These are phyloP conservation scores for Eulemur albifrons DNA, from an alignment of 2,797 vertebrate species.

Conservation along the genomic window DNA sequence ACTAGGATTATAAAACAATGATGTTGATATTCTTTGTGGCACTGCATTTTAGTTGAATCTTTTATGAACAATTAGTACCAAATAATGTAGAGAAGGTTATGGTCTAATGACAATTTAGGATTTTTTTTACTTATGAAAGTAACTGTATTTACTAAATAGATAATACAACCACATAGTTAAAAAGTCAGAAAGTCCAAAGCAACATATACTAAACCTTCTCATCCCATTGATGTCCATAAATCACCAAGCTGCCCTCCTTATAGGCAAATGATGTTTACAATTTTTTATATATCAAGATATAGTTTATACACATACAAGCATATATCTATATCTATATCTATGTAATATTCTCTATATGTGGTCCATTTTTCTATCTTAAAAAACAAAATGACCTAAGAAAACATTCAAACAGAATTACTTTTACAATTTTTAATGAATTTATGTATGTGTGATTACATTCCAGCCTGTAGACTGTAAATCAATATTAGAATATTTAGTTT, in stretches of 20 bases:
- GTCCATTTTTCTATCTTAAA: constrained; percentile 26
- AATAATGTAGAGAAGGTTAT: neutral
- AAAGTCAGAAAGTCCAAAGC: neutral
- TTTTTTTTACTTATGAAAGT: neutral
- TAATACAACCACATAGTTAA: neutral
- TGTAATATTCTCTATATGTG: neutral
- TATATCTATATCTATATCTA: neutral
- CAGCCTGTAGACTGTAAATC: neutral
- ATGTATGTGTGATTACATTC: neutral
- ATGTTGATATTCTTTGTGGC: neutral
- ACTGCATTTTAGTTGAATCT: neutral
- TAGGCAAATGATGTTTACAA: neutral
- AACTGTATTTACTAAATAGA: neutral
- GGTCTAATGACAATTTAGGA: neutral
- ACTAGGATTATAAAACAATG: neutral
- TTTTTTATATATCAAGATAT: neutral
- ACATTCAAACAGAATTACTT: neutral
- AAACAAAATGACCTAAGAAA: neutral
- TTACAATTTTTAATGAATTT: neutral
- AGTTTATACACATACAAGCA: neutral
- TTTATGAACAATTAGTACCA: neutral
- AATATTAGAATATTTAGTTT: neutral
- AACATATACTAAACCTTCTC: neutral
- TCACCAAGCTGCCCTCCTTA: neutral
- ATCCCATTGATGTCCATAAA: neutral